Evolutionary conservation across 2,888 invertebrate genomes (phyloP).

Genomic region (Cremastobaeus sp.): DNA sequence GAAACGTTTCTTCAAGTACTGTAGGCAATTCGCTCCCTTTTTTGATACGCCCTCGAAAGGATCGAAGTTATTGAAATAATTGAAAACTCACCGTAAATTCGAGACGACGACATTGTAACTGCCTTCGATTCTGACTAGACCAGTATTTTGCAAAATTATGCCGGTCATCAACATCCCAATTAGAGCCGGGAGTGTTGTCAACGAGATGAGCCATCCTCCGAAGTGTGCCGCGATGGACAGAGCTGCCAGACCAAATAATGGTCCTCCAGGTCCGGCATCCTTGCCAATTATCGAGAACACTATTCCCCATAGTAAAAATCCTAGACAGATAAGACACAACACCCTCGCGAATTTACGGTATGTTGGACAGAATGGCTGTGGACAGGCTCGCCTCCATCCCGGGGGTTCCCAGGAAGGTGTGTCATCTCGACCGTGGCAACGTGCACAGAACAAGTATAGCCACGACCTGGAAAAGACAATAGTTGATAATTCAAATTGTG

Average conservation of each 20-base stretch:
- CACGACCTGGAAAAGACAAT: slow-evolving; percentile 83
- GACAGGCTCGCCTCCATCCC: slow-evolving; percentile 88
- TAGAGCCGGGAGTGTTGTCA: slow-evolving; percentile 89
- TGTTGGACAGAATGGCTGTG: slow-evolving; percentile 91
- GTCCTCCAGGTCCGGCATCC: slow-evolving; percentile 90
- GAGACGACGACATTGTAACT: slow-evolving; percentile 83
- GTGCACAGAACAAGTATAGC: slow-evolving; percentile 89
- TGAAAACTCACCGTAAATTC: slow-evolving; percentile 82
- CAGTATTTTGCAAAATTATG: slow-evolving; percentile 86
- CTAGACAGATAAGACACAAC: slow-evolving; percentile 85
- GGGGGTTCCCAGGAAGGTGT: slow-evolving; percentile 90
- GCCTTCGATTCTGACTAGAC: slow-evolving; percentile 85
- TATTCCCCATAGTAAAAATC: slow-evolving; percentile 86
- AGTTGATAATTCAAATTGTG: no score
- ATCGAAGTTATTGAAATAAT: no score
- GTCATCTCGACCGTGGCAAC: slow-evolving; percentile 86
- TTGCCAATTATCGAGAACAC: slow-evolving; percentile 87
- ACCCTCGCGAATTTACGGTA: slow-evolving; percentile 90
- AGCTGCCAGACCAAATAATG: slow-evolving; percentile 87
- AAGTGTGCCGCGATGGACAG: slow-evolving; percentile 88
- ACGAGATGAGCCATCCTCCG: slow-evolving; percentile 88
- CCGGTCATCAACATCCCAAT: slow-evolving; percentile 93
- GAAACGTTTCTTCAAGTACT: no score
- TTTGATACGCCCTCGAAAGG: no score
- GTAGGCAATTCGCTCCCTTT: no score